phyloP scores from a whole-genome alignment of 2,797 vertebrate species.

The Rhinichthys osculus region DNA sequence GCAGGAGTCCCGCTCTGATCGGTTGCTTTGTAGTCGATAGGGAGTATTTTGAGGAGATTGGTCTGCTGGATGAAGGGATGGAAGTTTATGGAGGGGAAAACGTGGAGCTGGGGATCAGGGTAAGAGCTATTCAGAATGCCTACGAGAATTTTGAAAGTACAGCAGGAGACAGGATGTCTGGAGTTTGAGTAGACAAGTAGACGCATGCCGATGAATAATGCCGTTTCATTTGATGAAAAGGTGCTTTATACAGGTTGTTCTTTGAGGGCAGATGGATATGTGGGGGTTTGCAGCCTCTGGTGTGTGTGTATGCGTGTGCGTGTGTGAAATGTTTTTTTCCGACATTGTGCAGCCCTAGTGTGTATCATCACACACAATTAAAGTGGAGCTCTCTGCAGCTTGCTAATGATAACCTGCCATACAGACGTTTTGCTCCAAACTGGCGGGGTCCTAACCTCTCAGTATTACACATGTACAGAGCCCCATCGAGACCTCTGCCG shows the following conservation, averaged over 20 bases:
- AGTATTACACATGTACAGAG: conserved; percentile 21
- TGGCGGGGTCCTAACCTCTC: conserved; percentile 29
- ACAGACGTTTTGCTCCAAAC: neutral
- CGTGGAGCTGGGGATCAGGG: conserved; percentile 96
- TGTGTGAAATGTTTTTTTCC: neutral
- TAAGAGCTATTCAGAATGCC: conserved; percentile 73
- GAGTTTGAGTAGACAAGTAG: neutral
- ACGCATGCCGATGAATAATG: conserved; percentile 16
- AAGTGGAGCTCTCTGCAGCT: neutral
- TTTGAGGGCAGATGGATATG: conserved; percentile 4
- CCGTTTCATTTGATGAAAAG: conserved; percentile 35
- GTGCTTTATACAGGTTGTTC: conserved; percentile 27
- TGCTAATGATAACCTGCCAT: conserved; percentile 43
- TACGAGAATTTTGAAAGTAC: neutral
- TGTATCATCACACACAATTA: conserved; percentile 9
- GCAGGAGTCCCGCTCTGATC: conserved; percentile 95
- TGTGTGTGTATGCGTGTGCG: neutral
- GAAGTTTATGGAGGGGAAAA: conserved; percentile 98
- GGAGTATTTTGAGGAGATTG: conserved; percentile 97
- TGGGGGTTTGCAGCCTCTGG: neutral
- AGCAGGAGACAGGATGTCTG: conserved; percentile 25
- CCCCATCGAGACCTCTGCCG: conserved; percentile 3
- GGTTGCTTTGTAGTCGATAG: conserved; percentile 98
- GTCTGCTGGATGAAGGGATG: conserved; percentile 97
- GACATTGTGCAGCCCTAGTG: neutral